Evolutionary conservation across 2,797 vertebrate species (phyloP).

Genomic region (Anniella stebbinsi): DNA sequence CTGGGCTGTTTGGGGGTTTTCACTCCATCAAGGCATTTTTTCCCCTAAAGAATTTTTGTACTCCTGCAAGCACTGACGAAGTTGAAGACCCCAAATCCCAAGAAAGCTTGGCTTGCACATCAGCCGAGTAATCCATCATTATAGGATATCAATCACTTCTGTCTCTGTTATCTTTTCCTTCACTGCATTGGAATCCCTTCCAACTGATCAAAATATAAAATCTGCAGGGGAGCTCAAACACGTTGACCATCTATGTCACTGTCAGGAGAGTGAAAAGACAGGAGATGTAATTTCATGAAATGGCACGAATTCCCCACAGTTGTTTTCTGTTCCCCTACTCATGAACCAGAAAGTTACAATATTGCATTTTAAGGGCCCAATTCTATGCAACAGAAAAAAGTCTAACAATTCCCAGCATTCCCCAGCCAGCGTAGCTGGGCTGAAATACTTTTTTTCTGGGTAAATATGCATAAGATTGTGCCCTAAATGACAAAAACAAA

Average conservation of each 20-base stretch:
- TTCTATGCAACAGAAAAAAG: too few relatives aligned
- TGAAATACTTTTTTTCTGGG: too few relatives aligned
- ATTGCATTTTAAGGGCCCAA: not conserved
- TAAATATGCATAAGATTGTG: not conserved
- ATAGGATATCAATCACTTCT: too few relatives aligned
- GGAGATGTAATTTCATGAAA: not conserved
- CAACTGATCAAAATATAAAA: not conserved
- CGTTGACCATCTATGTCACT: too few relatives aligned
- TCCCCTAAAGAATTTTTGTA: not conserved
- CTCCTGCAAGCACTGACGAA: not conserved
- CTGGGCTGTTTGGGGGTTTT: not conserved
- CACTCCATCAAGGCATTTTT: not conserved
- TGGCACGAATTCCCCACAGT: not conserved
- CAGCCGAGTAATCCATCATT: not conserved
- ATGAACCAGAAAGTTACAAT: fast-evolving
- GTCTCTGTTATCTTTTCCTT: not conserved
- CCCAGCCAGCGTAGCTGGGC: too few relatives aligned
- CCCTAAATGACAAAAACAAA: not conserved
- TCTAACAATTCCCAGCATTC: too few relatives aligned
- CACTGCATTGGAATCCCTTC: not conserved
- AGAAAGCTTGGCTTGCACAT: not conserved
- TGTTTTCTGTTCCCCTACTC: too few relatives aligned
- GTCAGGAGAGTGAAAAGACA: not conserved
- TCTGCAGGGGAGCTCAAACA: not conserved
- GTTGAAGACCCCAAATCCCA: not conserved